Evolutionary conservation across 2,888 invertebrate species (phyloP).

Genomic region (Aphelenchoides bicaudatus): DNA sequence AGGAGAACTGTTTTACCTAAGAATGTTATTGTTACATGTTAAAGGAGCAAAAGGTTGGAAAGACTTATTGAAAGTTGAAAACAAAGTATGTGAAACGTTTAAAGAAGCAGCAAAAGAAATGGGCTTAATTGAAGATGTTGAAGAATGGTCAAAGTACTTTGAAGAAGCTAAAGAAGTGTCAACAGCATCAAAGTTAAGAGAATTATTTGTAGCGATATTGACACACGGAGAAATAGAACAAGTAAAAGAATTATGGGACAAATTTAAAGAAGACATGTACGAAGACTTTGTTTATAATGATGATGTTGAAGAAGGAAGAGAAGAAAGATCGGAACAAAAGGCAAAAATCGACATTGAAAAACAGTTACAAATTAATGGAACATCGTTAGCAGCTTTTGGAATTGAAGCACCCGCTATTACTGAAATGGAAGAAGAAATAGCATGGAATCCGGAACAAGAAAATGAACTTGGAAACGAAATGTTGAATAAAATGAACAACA

Average conservation of each 20-base stretch:
- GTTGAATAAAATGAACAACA: neutral
- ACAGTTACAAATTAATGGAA: constrained; percentile 3
- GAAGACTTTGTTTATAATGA: constrained; percentile 23
- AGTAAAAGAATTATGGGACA: constrained; percentile 21
- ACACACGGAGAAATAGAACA: constrained; percentile 22
- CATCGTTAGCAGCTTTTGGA: constrained; percentile 1
- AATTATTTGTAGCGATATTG: constrained; percentile 29
- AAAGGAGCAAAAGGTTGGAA: constrained; percentile 38
- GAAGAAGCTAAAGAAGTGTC: constrained; percentile 16
- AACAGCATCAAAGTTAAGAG: constrained; percentile 22
- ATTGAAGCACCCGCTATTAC: constrained; percentile 6
- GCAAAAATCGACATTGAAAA: neutral
- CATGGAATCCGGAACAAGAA: constrained; percentile 16
- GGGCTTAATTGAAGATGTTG: constrained; percentile 29
- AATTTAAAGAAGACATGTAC: constrained; percentile 21
- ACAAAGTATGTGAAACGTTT: constrained; percentile 25
- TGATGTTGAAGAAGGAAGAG: neutral
- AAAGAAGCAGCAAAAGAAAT: constrained; percentile 20
- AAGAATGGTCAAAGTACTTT: constrained; percentile 14
- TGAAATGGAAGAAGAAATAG: neutral
- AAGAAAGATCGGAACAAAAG: neutral
- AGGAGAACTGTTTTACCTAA: constrained; percentile 25
- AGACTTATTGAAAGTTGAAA: constrained; percentile 40
- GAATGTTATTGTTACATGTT: constrained; percentile 26
- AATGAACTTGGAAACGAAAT: constrained; percentile 2